Evolutionary conservation across 2,113 vertebrate genomes (phyloP).

Genomic region (Gracilinanus agilis): DNA sequence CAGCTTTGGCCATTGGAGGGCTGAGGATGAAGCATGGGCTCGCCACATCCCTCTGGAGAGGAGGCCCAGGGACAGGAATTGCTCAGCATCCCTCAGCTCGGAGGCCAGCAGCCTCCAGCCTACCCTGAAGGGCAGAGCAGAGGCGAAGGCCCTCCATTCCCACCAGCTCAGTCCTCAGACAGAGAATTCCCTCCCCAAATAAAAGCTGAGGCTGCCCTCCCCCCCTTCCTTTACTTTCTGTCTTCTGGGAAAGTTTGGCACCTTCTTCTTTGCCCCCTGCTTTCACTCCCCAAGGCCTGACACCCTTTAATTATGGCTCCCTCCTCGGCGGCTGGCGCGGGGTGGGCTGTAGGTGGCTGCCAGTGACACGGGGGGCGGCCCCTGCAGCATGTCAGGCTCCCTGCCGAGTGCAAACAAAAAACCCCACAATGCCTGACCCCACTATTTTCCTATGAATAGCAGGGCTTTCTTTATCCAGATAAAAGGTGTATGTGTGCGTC

Average conservation of each 20-base stretch:
- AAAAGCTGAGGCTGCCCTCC: conserved; percentile 35
- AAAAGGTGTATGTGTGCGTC: conserved; percentile 58
- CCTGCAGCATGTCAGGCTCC: conserved; percentile 75
- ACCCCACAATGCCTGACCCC: conserved; percentile 66
- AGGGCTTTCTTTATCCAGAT: conserved; percentile 71
- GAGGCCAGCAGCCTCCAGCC: background rate
- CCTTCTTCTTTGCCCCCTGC: conserved; percentile 21
- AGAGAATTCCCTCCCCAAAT: conserved; percentile 66
- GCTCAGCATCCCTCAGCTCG: too few relatives aligned
- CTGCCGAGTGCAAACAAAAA: conserved; percentile 79
- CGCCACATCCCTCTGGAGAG: too few relatives aligned
- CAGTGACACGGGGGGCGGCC: conserved; percentile 74
- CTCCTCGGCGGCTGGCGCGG: conserved; percentile 70
- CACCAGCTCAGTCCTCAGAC: conserved; percentile 34
- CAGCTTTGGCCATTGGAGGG: background rate
- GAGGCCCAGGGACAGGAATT: too few relatives aligned
- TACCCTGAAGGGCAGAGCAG: background rate
- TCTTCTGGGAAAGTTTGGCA: conserved; percentile 61
- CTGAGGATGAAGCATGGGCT: background rate
- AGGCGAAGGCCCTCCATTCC: background rate
- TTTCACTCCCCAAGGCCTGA: conserved; percentile 66
- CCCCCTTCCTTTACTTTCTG: conserved; percentile 61
- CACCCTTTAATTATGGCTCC: conserved; percentile 84
- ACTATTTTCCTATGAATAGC: conserved; percentile 82
- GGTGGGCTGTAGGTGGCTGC: conserved; percentile 67